Conservation (phyloP, 2,888 invertebrate species). For the Cataglyphis albicans region DNA sequence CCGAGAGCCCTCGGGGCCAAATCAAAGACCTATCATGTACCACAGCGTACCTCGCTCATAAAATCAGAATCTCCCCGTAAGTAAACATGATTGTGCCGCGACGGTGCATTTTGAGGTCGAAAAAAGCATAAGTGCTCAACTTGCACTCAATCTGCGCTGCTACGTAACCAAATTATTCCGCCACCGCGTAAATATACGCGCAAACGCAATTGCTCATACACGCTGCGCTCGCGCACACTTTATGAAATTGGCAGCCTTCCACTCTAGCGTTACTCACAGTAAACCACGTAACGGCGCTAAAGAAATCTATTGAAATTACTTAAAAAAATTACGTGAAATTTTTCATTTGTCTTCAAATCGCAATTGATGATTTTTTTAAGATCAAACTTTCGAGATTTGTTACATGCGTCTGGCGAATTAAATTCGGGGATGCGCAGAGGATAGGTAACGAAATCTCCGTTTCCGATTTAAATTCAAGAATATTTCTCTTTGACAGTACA, state of each 20-base stretch:
- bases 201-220: constrained; percentile 46
- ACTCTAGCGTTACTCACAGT: neutral
- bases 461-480: constrained; percentile 1
- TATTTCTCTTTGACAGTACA: neutral
- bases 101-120: constrained; percentile 39
- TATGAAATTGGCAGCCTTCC: constrained; percentile 46
- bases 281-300: neutral
- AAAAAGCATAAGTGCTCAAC: constrained; percentile 39
- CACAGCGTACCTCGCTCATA: constrained; percentile 51
- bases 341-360: neutral
- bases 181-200: constrained; percentile 46
- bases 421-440: neutral
- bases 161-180: constrained; percentile 42
- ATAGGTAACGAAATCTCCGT: constrained; percentile 23
- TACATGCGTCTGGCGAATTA: constrained; percentile 6
- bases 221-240: constrained; percentile 31
- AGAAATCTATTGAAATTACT: constrained; percentile 8
- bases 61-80: constrained; percentile 19
- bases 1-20: constrained; percentile 43
- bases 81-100: constrained; percentile 34
- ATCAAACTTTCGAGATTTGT: constrained; percentile 7
- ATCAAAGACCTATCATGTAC: constrained; percentile 57
- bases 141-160: constrained; percentile 36
- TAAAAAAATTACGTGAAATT: neutral
- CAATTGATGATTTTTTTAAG: constrained; percentile 9